phyloP scores from a whole-genome alignment of 2,113 vertebrate genomes.

The Thamnophis sirtalis region DNA sequence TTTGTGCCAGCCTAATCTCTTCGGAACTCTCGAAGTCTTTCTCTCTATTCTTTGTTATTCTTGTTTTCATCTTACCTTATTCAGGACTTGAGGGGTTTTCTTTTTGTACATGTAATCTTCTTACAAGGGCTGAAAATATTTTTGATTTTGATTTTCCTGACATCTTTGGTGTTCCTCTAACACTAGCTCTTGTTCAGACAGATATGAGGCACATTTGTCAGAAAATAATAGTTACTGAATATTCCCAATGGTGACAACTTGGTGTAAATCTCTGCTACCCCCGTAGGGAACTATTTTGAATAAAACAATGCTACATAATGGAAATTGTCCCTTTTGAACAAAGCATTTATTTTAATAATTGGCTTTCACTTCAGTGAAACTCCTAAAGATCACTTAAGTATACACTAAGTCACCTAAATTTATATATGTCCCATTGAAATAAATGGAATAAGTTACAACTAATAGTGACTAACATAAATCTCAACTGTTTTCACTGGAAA shows the following conservation, averaged over 20 bases:
- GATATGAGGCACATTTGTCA: constrained; percentile 60
- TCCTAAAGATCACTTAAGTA: not conserved
- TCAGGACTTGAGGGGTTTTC: constrained; percentile 71
- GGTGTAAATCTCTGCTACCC: constrained; percentile 38
- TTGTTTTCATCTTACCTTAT: constrained; percentile 62
- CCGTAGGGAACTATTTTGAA: constrained; percentile 17
- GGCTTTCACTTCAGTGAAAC: constrained; percentile 45
- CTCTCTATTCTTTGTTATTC: constrained; percentile 68
- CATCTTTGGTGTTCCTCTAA: constrained; percentile 61
- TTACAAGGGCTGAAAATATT: constrained; percentile 64
- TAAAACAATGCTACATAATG: constrained; percentile 42
- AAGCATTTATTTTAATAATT: constrained; percentile 37
- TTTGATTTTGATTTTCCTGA: constrained; percentile 65
- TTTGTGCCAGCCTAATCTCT: constrained; percentile 83
- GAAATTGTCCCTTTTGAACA: constrained; percentile 25
- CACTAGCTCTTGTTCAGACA: constrained; percentile 63
- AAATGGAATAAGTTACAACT: not conserved
- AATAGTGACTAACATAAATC: not conserved
- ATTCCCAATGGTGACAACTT: constrained; percentile 53
- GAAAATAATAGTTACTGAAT: constrained; percentile 64
- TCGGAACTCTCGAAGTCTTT: constrained; percentile 64
- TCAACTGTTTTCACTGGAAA: not conserved
- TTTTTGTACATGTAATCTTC: constrained; percentile 71
- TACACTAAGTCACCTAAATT: not conserved
- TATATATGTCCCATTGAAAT: not conserved